Base-by-base conservation (phyloP, 2,113 vertebrate genomes). In the Conger conger region DNA sequence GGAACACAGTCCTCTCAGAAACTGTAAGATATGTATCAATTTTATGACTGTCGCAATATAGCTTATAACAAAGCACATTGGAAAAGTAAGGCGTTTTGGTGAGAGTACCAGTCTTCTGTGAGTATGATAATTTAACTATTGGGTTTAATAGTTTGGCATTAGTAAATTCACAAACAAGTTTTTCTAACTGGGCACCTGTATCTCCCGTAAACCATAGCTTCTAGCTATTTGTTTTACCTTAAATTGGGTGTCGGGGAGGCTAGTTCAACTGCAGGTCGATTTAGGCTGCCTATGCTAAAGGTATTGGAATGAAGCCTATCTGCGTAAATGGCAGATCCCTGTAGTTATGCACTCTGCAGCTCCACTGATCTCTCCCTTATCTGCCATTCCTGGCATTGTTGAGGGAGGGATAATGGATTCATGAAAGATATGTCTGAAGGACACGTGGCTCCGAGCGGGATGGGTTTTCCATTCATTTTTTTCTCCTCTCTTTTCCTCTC, bases 401-500 rank as follows among this genome's bases (percentile, higher is more conserved):
- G 5, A 63, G 57, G 20, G 57, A 63, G 27, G 8, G 23, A 63
- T 63, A 63, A 63, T 63, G 23, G 57, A 63, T 63, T 27, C 57
- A 63, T 63, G 57, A 63, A 63, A 73, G 68, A 73, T 73, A 33
- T 73, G 11, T 73, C 68, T 1, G 68, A 11, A n/a, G n/a, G 68
- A 33, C 68, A 73, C 68, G n/a, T 73, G 68, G 27, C 68, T 9
- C n/a, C 7, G 4, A 33, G 68, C 23, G 2, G 4, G n/a, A 73
- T 13, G n/a, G 68, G 0, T 30, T 63, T 63, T 23, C 57, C 57
- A 27, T 63, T 4, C 8, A 33, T 3, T 27, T 42, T 40, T 82
- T 76, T 84, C 86, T 79, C 82, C 82, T 85, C 82, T 81, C 81
- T 80, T 9, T 80, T 33, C 9, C 27, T 33, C 6, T 73, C n/a